Base-by-base conservation (phyloP, 2,888 invertebrate genomes). In the Hyposoter didymator region DNA sequence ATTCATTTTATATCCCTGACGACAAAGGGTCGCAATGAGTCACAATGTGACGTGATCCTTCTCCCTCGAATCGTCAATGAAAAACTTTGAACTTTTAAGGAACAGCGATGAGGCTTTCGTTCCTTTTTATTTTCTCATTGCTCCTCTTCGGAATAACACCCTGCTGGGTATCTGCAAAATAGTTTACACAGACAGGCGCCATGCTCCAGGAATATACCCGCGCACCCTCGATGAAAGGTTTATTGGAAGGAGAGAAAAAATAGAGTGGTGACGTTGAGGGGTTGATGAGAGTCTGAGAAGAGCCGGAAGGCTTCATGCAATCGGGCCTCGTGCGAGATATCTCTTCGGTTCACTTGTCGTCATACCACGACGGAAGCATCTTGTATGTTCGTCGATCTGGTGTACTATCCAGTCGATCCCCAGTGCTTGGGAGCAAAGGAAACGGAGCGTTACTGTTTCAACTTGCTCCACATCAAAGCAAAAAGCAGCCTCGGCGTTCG, bases 401-500 rank as follows among this genome's bases (percentile, higher is more conserved):
- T 82, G 17, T 86, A 82, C 82, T 82, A 78, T 75, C 75, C 78
- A 64, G 43, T 67, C 84, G 78, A 78, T 85, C 84, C 84, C 75
- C 49, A 45, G 82, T 74, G 45, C 64, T 76, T 86, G 84, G 14
- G 59, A 28, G 59, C 28, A 6, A 87, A 88, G 87, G 82, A 85
- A 84, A 82, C 84, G 70, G 45, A 70, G 81, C 78, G 83, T 85
- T 86, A 86, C 76, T 35, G 67, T 81, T 83, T 80, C 82, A 79
- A 85, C 82, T 84, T 82, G 81, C 84, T 78, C 85, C 84, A 89
- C 90, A 91, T 91, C 91, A 91, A 91, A 90, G 91, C 86, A 73
- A 72, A 73, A 69, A 80, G 76, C 76, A 70, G 73, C 80, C 72
- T 80, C 80, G 47, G 22, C 67, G 69, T 52, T 14, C 28, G 72